phyloP scores from a whole-genome alignment of 2,888 invertebrate species.

The Tetragonula carbonaria region DNA sequence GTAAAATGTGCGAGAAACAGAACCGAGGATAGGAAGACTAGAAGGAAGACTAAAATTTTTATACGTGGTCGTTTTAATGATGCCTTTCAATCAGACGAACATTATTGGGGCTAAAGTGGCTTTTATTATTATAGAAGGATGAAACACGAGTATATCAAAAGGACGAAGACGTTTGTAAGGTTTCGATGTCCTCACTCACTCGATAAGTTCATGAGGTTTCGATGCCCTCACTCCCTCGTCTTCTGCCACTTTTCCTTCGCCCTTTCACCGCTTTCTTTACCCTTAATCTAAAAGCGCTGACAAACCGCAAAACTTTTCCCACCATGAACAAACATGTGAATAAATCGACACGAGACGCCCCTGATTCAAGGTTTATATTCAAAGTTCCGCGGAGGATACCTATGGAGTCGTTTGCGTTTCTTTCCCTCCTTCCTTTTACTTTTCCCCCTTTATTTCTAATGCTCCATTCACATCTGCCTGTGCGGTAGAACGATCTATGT shows the following conservation, averaged over 20 bases:
- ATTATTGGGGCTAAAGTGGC: constrained; percentile 71
- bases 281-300: constrained; percentile 83
- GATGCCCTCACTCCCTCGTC: constrained; percentile 70
- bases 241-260: constrained; percentile 38
- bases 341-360: constrained; percentile 81
- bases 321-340: constrained; percentile 82
- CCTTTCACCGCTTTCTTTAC: constrained; percentile 49
- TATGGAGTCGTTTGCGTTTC: constrained; percentile 58
- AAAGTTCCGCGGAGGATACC: constrained; percentile 78
- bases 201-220: constrained; percentile 81
- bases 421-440: constrained; percentile 37
- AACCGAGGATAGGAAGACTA: neutral
- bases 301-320: constrained; percentile 83
- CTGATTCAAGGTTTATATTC: constrained; percentile 81
- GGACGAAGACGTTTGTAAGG: constrained; percentile 80
- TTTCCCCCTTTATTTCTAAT: constrained; percentile 62
- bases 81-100: constrained; percentile 30
- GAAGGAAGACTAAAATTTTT: neutral
- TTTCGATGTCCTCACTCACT: constrained; percentile 75
- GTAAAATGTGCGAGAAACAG: too few species aligned
- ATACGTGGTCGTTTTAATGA: constrained; percentile 11
- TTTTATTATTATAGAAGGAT: constrained; percentile 67
- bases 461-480: constrained; percentile 31
- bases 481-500: constrained; percentile 27
- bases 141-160: constrained; percentile 73